These are phyloP conservation scores for Lasius platythorax DNA, from an alignment of 2,888 invertebrate genomes.

Conservation along the genomic window DNA sequence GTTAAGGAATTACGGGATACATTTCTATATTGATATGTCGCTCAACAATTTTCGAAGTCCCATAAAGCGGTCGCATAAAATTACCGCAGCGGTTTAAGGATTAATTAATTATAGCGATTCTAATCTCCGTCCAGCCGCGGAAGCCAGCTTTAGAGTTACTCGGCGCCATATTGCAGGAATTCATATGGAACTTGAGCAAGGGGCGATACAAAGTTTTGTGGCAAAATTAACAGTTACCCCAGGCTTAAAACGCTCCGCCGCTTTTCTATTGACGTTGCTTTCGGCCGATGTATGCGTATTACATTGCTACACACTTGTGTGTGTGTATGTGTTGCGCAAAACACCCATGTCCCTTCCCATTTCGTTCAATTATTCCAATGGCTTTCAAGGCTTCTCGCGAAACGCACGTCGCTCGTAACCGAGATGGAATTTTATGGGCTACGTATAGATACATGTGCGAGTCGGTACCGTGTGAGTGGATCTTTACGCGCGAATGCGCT, in stretches of 20 bases:
- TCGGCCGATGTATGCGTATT: conserved; percentile 25
- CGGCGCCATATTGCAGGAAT: conserved; percentile 37
- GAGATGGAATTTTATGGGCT: conserved; percentile 62
- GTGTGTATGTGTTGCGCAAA: neutral
- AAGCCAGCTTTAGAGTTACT: conserved; percentile 30
- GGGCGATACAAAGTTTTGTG: conserved; percentile 27
- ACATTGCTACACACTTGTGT: neutral
- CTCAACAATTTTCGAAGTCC: conserved; percentile 33
- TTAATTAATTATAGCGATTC: conserved; percentile 49
- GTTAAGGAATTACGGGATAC: conserved; percentile 16
- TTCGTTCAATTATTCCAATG: conserved; percentile 63
- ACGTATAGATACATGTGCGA: conserved; percentile 12
- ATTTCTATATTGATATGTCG: conserved; percentile 12
- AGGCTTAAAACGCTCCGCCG: conserved; percentile 50
- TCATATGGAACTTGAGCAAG: conserved; percentile 36
- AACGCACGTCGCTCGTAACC: conserved; percentile 57
- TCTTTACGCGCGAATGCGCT: neutral
- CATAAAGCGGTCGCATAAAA: conserved; percentile 28
- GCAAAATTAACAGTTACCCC: conserved; percentile 48
- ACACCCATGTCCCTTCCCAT: conserved; percentile 28
- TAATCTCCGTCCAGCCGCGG: neutral
- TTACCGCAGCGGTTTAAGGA: conserved; percentile 46
- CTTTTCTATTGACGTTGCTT: conserved; percentile 48
- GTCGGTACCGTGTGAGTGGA: neutral
- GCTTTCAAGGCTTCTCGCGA: conserved; percentile 61